Conservation (phyloP, 2,888 invertebrate genomes). For the Lasioglossum marginatum region DNA sequence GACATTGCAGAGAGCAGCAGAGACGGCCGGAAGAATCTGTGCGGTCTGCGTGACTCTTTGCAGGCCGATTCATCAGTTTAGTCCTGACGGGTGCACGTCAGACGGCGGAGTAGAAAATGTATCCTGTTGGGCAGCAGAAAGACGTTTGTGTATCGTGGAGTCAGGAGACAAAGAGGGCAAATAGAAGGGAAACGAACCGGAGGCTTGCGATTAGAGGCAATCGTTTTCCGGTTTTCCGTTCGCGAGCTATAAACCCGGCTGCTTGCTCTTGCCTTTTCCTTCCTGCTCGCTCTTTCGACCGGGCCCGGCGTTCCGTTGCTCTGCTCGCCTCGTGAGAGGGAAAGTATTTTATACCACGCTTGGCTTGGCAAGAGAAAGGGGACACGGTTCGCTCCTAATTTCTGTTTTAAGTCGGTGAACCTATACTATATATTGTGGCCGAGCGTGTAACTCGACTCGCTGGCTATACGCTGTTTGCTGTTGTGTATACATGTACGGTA, state of each 20-base stretch:
- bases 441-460: conserved; percentile 55
- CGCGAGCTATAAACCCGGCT: conserved; percentile 64
- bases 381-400: conserved; percentile 84
- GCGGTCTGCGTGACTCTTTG: neutral
- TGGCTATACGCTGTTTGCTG: neutral
- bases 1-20: conserved; percentile 35
- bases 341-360: conserved; percentile 84
- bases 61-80: conserved; percentile 21
- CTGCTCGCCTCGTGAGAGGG: conserved; percentile 80
- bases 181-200: conserved; percentile 59
- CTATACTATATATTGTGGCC: conserved; percentile 73
- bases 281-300: conserved; percentile 52
- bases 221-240: conserved; percentile 82
- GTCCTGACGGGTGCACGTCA: conserved; percentile 8
- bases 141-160: neutral
- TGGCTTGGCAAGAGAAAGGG: conserved; percentile 85
- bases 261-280: conserved; percentile 52
- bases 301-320: conserved; percentile 19
- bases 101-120: conserved; percentile 13
- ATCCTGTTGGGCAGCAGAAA: conserved; percentile 5
- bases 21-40: neutral
- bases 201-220: conserved; percentile 69
- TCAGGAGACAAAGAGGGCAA: conserved; percentile 30
- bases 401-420: conserved; percentile 81
- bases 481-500: neutral